Conservation (phyloP, 2,797 vertebrate genomes). For the Anguilla obscura region DNA sequence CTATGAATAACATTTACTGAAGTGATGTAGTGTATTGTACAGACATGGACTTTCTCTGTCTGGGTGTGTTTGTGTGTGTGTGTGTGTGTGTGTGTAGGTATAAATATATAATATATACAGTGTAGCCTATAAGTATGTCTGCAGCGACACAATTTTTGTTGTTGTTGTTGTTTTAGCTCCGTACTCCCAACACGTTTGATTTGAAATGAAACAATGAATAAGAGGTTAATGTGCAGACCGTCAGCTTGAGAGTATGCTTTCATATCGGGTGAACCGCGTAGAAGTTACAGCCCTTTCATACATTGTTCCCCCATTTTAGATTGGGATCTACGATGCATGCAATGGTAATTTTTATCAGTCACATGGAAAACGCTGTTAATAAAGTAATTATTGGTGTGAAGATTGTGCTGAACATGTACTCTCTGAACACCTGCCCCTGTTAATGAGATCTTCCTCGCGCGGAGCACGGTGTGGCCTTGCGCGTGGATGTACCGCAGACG, state of each 20-base stretch:
- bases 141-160: too few relatives aligned
- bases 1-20: neutral
- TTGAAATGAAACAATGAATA: too few relatives aligned
- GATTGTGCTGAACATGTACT: neutral
- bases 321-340: too few relatives aligned
- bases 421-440: conserved; percentile 20
- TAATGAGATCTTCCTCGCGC: neutral
- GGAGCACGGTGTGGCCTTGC: neutral
- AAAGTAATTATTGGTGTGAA: conserved; percentile 24
- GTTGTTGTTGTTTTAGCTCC: too few relatives aligned
- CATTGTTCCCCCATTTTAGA: too few relatives aligned
- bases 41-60: neutral
- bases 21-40: neutral
- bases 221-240: too few relatives aligned
- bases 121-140: too few relatives aligned
- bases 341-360: neutral
- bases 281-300: too few relatives aligned
- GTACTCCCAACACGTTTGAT: too few relatives aligned
- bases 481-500: neutral
- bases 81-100: neutral
- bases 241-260: too few relatives aligned
- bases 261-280: too few relatives aligned
- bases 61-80: neutral
- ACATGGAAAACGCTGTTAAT: neutral
- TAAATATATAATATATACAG: too few relatives aligned